Evolutionary conservation across 2,888 invertebrate genomes (phyloP).

Genomic region (Standfussiana lucernea): DNA sequence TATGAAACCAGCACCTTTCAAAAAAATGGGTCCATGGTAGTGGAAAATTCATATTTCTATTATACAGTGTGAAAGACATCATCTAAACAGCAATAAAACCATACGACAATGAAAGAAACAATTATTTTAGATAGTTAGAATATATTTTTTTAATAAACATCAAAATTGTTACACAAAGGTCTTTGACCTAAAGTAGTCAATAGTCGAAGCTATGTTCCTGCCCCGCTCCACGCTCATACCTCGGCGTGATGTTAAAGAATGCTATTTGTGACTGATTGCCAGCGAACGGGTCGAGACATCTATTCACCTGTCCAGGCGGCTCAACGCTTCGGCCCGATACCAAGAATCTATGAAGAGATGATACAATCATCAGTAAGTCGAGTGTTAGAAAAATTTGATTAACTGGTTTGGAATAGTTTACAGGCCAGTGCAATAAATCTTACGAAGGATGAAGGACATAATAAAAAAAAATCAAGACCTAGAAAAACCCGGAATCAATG

Average conservation of each 20-base stretch:
- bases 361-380: constrained; percentile 13
- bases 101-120: neutral
- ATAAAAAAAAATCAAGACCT: neutral
- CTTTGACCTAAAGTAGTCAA: no score
- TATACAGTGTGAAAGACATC: neutral
- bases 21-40: neutral
- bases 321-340: constrained; percentile 74
- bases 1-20: neutral
- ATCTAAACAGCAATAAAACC: neutral
- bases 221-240: constrained; percentile 52
- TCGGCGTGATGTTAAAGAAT: constrained; percentile 53
- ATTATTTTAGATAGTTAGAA: neutral
- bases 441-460: neutral
- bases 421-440: neutral
- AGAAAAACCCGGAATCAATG: neutral
- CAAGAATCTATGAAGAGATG: constrained; percentile 50
- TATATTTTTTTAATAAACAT: neutral
- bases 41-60: neutral
- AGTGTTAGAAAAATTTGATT: no score
- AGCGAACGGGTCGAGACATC: constrained; percentile 81
- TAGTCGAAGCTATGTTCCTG: no score
- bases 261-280: constrained; percentile 79
- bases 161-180: neutral
- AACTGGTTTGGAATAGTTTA: neutral
- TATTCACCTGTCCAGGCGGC: constrained; percentile 85